These are phyloP conservation scores for Holotrichia oblita DNA, from an alignment of 1,140 invertebrate genomes.

Conservation along the genomic window DNA sequence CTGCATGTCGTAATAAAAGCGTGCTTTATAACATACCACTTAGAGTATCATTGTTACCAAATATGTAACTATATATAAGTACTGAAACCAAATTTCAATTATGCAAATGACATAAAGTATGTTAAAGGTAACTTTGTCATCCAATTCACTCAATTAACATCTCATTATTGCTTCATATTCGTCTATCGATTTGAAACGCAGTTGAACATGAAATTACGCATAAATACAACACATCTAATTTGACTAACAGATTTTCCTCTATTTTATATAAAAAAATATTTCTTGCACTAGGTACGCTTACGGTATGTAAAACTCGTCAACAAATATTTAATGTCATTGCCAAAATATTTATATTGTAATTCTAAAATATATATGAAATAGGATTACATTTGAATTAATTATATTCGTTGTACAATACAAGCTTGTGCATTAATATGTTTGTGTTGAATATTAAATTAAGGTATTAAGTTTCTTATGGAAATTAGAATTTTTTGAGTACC, in stretches of 20 bases:
- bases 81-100: not conserved
- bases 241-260: slow-evolving; percentile 2
- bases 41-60: no score
- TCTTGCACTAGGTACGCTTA: not conserved
- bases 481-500: not conserved
- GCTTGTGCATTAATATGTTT: not conserved
- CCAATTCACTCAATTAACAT: not conserved
- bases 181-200: slow-evolving; percentile 1
- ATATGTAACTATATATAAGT: no score
- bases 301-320: not conserved
- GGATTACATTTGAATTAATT: not conserved
- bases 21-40: no score
- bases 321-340: slow-evolving; percentile 5
- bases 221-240: not conserved
- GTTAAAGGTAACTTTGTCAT: not conserved
- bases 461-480: not conserved
- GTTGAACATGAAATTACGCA: not conserved
- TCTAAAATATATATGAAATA: not conserved
- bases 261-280: slow-evolving; percentile 7
- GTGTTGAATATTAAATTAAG: not conserved
- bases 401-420: not conserved
- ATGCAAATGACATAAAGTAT: not conserved
- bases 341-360: slow-evolving; percentile 6
- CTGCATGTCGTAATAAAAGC: no score
- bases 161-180: not conserved